Conservation (phyloP, 2,888 invertebrate genomes). For the Alloscopus bannaensis region DNA sequence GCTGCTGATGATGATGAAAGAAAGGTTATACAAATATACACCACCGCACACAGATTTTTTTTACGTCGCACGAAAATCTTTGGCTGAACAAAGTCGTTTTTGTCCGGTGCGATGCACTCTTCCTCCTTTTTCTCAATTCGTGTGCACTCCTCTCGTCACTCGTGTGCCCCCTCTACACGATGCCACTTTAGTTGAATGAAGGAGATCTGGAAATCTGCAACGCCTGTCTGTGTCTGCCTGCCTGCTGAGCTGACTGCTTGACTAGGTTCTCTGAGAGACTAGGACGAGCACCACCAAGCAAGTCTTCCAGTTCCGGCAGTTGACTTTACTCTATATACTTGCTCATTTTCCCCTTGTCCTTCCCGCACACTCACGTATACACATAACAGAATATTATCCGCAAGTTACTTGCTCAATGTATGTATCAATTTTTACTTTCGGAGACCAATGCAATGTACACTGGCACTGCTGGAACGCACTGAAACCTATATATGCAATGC, state of each 20-base stretch:
- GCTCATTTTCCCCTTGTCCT: neutral
- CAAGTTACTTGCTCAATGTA: no score
- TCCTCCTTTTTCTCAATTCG: constrained; percentile 20
- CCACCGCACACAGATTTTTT: no score
- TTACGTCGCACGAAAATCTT: no score
- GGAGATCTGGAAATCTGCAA: constrained; percentile 49
- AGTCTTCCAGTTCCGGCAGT: constrained; percentile 60
- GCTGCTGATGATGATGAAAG: no score
- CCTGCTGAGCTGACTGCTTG: constrained; percentile 47
- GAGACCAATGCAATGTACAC: no score
- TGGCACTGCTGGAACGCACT: no score
- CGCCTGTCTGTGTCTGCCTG: constrained; percentile 41
- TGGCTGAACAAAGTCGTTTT: constrained; percentile 7
- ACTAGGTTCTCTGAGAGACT: constrained; percentile 32
- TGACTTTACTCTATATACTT: constrained; percentile 50
- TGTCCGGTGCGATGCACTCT: constrained; percentile 17
- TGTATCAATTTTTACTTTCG: neutral
- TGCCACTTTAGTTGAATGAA: constrained; percentile 23
- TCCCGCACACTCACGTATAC: neutral
- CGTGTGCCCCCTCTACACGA: constrained; percentile 12
- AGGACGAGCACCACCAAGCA: constrained; percentile 48
- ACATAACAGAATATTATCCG: constrained; percentile 1
- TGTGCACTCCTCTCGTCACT: no score
- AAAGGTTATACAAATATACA: no score
- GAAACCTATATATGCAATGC: no score